These are phyloP conservation scores for Spea multiplicata DNA, from an alignment of 2,113 vertebrate species.

Conservation along the genomic window DNA sequence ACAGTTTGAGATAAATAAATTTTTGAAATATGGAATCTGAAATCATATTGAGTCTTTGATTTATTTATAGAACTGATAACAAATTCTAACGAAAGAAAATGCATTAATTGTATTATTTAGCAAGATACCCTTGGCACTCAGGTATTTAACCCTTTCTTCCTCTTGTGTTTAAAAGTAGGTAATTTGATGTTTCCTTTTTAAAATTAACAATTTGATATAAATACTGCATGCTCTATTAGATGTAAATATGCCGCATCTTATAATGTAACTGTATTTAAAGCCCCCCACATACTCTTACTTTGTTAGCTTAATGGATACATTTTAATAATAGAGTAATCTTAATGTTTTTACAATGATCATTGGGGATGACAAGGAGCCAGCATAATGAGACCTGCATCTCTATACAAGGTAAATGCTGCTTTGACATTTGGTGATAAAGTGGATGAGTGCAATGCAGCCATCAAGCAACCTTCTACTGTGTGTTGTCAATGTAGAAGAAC, in stretches of 20 bases:
- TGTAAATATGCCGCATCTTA: not conserved
- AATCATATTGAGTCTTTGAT: slow-evolving; percentile 89
- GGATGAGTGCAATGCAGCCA: slow-evolving; percentile 18
- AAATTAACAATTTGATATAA: too few species aligned
- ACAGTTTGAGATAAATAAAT: slow-evolving; percentile 99
- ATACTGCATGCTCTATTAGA: too few species aligned
- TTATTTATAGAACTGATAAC: slow-evolving; percentile 63
- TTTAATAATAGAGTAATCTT: slow-evolving; percentile 27
- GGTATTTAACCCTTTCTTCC: too few species aligned
- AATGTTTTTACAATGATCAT: slow-evolving; percentile 38
- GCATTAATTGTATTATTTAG: too few species aligned
- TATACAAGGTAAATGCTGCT: slow-evolving; percentile 36
- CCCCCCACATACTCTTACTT: not conserved
- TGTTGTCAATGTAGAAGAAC: slow-evolving; percentile 23
- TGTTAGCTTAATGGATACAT: not conserved
- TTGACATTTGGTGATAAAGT: slow-evolving; percentile 41
- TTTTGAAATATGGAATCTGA: slow-evolving; percentile 99
- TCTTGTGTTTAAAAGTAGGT: not conserved
- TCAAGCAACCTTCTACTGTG: slow-evolving; percentile 29
- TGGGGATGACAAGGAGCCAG: slow-evolving; percentile 31
- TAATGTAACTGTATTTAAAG: not conserved
- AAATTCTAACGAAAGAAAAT: not conserved
- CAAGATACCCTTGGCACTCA: too few species aligned
- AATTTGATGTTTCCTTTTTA: not conserved
- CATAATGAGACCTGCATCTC: slow-evolving; percentile 20